Percentiles rank a stretch among this genome's conserved stretches.
Evolutionary conservation across 2,113 vertebrate genomes (phyloP).

Genomic region (Cephalopholis sonnerati): DNA sequence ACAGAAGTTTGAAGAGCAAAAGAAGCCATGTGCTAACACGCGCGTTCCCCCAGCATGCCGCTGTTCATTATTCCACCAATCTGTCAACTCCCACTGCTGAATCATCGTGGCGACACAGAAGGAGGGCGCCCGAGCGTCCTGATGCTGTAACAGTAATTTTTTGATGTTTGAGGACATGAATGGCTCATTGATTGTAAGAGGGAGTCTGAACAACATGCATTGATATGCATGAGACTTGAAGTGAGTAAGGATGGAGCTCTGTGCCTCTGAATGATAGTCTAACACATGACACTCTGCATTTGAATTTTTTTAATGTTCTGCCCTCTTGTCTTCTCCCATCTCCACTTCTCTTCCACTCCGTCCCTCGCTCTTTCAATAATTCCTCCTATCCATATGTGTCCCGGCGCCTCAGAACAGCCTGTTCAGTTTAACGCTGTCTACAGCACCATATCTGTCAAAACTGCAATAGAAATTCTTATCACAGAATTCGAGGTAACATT

Average conservation of each 20-base stretch:
- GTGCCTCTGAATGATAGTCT: constrained; percentile 6
- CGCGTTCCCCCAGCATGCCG: constrained; percentile 59
- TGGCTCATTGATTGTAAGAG: constrained; percentile 60
- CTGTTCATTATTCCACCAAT: constrained; percentile 73
- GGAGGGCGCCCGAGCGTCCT: constrained; percentile 41
- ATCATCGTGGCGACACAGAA: constrained; percentile 42
- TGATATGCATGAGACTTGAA: constrained; percentile 38
- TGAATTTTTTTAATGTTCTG: background rate
- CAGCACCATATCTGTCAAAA: constrained; percentile 37
- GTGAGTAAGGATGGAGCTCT: constrained; percentile 14
- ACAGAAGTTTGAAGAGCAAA: constrained; percentile 48
- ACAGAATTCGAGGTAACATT: constrained; percentile 34
- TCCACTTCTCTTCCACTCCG: background rate
- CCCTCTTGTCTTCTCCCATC: constrained; percentile 6
- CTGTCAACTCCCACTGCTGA: constrained; percentile 72
- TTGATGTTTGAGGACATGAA: constrained; percentile 62
- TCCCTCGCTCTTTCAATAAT: background rate
- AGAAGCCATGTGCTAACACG: constrained; percentile 47
- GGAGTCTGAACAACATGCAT: constrained; percentile 38
- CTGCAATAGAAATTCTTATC: constrained; percentile 52
- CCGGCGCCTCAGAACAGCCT: background rate
- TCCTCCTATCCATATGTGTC: background rate
- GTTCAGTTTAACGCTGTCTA: background rate
- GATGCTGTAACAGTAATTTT: constrained; percentile 51
- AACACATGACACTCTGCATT: constrained; percentile 20